Base-by-base conservation (phyloP, 1,140 invertebrate genomes). In the Drosophila malerkotliana region DNA sequence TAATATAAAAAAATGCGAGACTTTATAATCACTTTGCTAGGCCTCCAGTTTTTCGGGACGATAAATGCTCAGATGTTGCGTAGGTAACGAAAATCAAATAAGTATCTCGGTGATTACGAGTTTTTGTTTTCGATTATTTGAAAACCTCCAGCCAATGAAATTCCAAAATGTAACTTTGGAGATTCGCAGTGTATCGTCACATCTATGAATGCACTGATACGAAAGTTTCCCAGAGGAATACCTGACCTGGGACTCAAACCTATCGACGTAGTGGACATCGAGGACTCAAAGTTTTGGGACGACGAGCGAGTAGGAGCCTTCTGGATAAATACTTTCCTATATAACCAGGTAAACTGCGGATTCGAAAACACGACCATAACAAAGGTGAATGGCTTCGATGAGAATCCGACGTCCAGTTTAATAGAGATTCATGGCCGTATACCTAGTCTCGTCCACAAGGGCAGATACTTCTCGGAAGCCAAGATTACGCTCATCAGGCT, bases 351-450 rank as follows among this genome's bases (percentile, higher is more conserved):
- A 2, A 84, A 77, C 24, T 84, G 77, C 28, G 80, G 76, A 0
- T 84, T 84, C 24, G 80, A 83, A 44, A 83, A 83, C 41, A 69
- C 79, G 24, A 83, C 80, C 0, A 83, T 83, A 10, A 83, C 80
- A 0, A 64, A 58, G 18, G 52, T 84, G 4, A 52, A 34, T 28
- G 76, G 79, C 6, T 83, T 83, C 26, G 59, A 41, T 8, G 71
- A 66, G 44, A 58, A 84, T 44, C 76, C 72, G n/a, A 79, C 76
- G 24, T 37, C 45, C 9, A 63, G 30, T 15, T 21, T 49, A n/a
- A 62, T 84, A 10, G 72, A 60, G 48, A 84, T 84, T 18, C 72
- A 71, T n/a, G 80, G 80, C n/a, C 41, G 56, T 2, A 79, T 84
- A 66, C 80, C 76, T 0, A 72, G 54, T 47, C 53, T 84, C n/a